These are phyloP conservation scores for Nothocercus julius DNA, from an alignment of 2,113 vertebrate species.

Conservation along the genomic window DNA sequence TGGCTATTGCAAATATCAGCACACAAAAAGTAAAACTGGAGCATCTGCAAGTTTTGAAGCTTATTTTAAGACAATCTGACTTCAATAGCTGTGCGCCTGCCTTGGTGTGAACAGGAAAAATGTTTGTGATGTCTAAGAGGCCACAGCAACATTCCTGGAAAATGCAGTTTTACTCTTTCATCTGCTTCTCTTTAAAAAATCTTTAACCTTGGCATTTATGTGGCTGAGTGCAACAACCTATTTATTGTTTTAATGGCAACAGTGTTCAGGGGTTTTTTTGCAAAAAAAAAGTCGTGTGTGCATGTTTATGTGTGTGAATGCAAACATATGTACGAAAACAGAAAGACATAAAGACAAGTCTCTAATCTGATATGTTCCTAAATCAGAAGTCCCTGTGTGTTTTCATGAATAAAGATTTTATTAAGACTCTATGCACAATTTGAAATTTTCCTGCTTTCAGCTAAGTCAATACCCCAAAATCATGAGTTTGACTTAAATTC, in stretches of 20 bases:
- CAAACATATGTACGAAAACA: background rate
- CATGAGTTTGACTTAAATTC: background rate
- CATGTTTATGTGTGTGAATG: background rate
- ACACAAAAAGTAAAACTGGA: background rate
- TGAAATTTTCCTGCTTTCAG: background rate
- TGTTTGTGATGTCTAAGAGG: background rate
- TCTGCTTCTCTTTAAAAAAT: background rate
- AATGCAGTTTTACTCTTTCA: background rate
- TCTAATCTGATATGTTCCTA: fast-evolving
- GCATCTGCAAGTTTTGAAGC: background rate
- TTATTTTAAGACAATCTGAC: background rate
- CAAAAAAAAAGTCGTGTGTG: background rate
- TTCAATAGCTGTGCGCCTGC: background rate
- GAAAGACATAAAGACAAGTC: background rate
- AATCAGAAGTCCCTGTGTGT: background rate
- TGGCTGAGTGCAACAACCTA: background rate
- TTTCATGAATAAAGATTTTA: background rate
- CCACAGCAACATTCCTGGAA: background rate
- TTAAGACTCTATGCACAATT: background rate
- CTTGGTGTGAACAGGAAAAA: background rate
- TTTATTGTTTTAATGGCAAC: background rate
- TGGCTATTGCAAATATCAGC: background rate
- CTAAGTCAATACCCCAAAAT: background rate
- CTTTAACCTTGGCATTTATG: background rate
- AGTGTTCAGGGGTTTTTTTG: background rate